phyloP scores from a whole-genome alignment of 2,888 invertebrate genomes.

The Ommatoiulus sabulosus region DNA sequence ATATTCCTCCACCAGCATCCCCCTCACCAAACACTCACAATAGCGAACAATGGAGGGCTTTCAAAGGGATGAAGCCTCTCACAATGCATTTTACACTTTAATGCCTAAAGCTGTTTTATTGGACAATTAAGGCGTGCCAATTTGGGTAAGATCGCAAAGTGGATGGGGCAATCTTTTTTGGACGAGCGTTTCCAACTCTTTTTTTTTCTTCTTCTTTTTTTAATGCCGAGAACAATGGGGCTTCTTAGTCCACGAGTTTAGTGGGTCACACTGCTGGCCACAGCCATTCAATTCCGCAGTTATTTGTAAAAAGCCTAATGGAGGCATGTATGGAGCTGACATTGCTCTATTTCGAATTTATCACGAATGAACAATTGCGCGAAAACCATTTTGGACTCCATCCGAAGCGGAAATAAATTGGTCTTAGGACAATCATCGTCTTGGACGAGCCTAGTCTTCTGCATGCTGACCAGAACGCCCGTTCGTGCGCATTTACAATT shows the following conservation, averaged over 20 bases:
- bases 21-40: not conserved
- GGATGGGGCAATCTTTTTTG: not conserved
- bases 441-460: not conserved
- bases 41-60: not conserved
- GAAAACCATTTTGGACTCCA: not conserved
- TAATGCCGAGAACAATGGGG: not conserved
- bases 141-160: not conserved
- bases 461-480: conserved; percentile 3
- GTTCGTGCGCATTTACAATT: conserved; percentile 10
- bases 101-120: not conserved
- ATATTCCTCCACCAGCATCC: not conserved
- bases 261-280: not conserved
- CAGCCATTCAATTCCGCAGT: not conserved
- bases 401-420: conserved; percentile 36
- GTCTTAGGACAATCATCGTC: conserved; percentile 43
- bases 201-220: not conserved
- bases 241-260: not conserved
- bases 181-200: not conserved
- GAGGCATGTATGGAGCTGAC: conserved; percentile 40
- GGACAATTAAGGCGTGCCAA: conserved; percentile 1
- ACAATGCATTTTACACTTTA: conserved; percentile 4
- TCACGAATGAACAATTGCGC: conserved; percentile 40
- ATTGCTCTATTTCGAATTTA: not conserved
- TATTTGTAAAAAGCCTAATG: conserved; percentile 22
- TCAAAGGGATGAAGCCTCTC: not conserved